Evolutionary conservation across 1,140 invertebrate species (phyloP).

Genomic region (Drosophila serrata): DNA sequence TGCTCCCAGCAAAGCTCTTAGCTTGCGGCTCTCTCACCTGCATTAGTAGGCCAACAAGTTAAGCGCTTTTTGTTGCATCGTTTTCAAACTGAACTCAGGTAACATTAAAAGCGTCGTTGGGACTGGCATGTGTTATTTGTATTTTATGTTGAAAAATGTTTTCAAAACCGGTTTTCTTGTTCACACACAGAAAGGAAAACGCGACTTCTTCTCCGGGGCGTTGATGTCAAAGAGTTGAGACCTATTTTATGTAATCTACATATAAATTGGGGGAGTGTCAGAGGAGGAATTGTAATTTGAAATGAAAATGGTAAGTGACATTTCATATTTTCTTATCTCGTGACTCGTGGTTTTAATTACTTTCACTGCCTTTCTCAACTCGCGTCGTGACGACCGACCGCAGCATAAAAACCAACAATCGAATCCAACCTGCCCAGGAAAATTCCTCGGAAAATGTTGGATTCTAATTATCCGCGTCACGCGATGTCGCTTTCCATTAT

Average conservation of each 20-base stretch:
- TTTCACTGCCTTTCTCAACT: slow-evolving; percentile 74
- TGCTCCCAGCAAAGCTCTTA: slow-evolving; percentile 19
- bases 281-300: slow-evolving; percentile 9
- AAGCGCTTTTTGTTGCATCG: slow-evolving; percentile 53
- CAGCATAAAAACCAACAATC: slow-evolving; percentile 40
- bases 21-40: slow-evolving; percentile 21
- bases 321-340: slow-evolving; percentile 63
- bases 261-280: slow-evolving; percentile 38
- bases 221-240: slow-evolving; percentile 50
- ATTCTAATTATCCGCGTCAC: slow-evolving; percentile 76
- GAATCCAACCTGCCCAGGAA: slow-evolving; percentile 26
- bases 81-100: slow-evolving; percentile 48
- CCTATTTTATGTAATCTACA: slow-evolving; percentile 57
- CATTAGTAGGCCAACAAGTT: slow-evolving; percentile 82
- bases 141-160: slow-evolving; percentile 72
- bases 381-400: slow-evolving; percentile 25
- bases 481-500: slow-evolving; percentile 70
- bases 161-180: slow-evolving; percentile 67
- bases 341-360: slow-evolving; percentile 73
- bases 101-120: slow-evolving; percentile 66
- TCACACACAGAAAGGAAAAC: slow-evolving; percentile 31
- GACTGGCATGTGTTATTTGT: slow-evolving; percentile 65
- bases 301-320: slow-evolving; percentile 46
- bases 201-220: slow-evolving; percentile 51
- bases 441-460: slow-evolving; percentile 55